phyloP scores from a whole-genome alignment of 2,797 vertebrate genomes.

The Limosa lapponica region DNA sequence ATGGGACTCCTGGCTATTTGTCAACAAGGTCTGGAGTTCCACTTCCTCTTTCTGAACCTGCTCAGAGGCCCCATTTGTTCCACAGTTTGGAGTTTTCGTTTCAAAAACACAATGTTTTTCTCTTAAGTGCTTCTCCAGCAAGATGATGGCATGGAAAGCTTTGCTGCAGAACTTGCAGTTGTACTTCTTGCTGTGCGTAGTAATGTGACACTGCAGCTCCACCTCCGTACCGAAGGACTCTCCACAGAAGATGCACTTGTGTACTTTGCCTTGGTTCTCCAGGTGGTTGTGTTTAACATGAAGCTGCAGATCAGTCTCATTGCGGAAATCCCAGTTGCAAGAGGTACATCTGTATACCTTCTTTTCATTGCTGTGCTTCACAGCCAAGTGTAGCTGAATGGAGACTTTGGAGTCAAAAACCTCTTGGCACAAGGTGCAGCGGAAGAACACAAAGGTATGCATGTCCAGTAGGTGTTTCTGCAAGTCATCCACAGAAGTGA shows the following conservation, averaged over 20 bases:
- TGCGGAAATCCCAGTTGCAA: slow-evolving; percentile 98
- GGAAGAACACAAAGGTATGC: slow-evolving; percentile 98
- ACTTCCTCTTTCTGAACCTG: slow-evolving; percentile 92
- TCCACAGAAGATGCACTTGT: slow-evolving; percentile 97
- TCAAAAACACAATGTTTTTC: slow-evolving; percentile 98
- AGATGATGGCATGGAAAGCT: slow-evolving; percentile 94
- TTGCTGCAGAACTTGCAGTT: slow-evolving; percentile 99
- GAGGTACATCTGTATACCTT: slow-evolving; percentile 97
- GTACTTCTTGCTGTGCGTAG: slow-evolving; percentile 98
- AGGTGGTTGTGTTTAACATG: slow-evolving; percentile 98
- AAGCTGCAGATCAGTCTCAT: slow-evolving; percentile 93
- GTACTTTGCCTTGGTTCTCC: slow-evolving; percentile 93
- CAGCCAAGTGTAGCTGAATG: slow-evolving; percentile 95
- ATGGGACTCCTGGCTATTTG: slow-evolving; percentile 93
- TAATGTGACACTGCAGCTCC: slow-evolving; percentile 98
- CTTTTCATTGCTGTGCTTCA: slow-evolving; percentile 98
- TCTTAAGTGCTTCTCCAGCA: slow-evolving; percentile 94
- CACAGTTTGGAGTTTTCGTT: slow-evolving; percentile 92
- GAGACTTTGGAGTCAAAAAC: slow-evolving; percentile 98
- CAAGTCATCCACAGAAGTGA: slow-evolving; percentile 95
- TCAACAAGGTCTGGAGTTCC: slow-evolving; percentile 89
- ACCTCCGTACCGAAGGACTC: slow-evolving; percentile 97
- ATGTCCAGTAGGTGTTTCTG: slow-evolving; percentile 98
- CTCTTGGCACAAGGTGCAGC: slow-evolving; percentile 97
- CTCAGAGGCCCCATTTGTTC: slow-evolving; percentile 90